phyloP scores from a whole-genome alignment of 2,113 vertebrate genomes.

The Dendropsophus ebraccatus region DNA sequence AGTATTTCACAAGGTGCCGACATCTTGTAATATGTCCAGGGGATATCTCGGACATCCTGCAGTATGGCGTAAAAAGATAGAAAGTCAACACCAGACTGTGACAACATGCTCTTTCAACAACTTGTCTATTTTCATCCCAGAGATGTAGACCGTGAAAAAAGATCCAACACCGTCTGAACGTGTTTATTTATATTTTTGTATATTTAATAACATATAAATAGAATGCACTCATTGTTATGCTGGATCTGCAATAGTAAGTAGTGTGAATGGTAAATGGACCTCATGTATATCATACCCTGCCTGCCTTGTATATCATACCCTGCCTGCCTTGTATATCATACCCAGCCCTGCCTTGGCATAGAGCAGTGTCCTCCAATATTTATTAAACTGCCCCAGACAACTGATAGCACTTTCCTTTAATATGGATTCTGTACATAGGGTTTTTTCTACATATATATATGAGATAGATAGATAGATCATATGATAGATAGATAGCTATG shows the following conservation, averaged over 20 bases:
- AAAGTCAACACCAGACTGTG: slow-evolving; percentile 20
- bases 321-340: too few relatives aligned
- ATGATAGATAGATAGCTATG: too few relatives aligned
- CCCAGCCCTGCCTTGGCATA: too few relatives aligned
- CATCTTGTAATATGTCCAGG: slow-evolving; percentile 30
- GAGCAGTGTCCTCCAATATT: too few relatives aligned
- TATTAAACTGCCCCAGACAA: too few relatives aligned
- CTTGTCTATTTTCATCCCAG: slow-evolving; percentile 30
- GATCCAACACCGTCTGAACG: background rate
- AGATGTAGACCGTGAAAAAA: background rate
- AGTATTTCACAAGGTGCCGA: slow-evolving; percentile 39
- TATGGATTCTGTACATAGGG: too few relatives aligned
- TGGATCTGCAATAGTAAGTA: background rate
- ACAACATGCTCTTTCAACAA: slow-evolving; percentile 39
- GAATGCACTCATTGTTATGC: background rate
- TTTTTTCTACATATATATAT: too few relatives aligned
- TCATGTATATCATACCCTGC: too few relatives aligned
- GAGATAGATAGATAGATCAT: too few relatives aligned
- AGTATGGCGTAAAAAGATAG: slow-evolving; percentile 24
- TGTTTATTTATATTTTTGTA: background rate
- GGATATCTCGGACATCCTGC: slow-evolving; percentile 36
- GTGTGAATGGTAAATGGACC: background rate
- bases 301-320: too few relatives aligned
- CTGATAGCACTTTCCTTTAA: too few relatives aligned
- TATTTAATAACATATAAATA: background rate